phyloP scores from a whole-genome alignment of 1,140 invertebrate genomes.

The Globodera ellingtonae region DNA sequence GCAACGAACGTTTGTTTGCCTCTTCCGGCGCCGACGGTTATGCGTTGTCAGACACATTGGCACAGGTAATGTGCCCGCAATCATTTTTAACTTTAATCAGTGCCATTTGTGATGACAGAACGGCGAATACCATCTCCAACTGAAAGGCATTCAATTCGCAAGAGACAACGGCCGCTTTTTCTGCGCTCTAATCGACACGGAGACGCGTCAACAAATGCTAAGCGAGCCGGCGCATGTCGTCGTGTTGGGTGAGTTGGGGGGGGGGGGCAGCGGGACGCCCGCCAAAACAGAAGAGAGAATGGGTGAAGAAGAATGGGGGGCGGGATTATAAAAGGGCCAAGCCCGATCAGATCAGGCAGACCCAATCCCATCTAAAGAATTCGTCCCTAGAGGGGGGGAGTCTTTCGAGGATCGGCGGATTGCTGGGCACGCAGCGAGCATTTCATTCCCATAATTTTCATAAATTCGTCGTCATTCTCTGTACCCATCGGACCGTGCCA shows the following conservation, averaged over 20 bases:
- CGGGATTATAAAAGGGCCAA: background rate
- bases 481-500: constrained; percentile 6
- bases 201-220: constrained; percentile 33
- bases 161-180: constrained; percentile 49
- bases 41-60: constrained; percentile 15
- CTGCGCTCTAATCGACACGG: constrained; percentile 37
- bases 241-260: constrained; percentile 41
- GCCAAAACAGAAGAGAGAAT: background rate
- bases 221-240: constrained; percentile 42
- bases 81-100: background rate
- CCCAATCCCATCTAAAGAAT: background rate
- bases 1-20: constrained; percentile 10
- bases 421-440: too few relatives aligned
- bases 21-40: constrained; percentile 16
- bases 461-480: constrained; percentile 3
- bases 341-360: background rate
- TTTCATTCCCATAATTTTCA: background rate
- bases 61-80: background rate
- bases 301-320: background rate
- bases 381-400: too few relatives aligned
- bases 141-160: constrained; percentile 39
- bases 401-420: too few relatives aligned
- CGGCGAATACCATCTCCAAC: constrained; percentile 42
- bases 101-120: background rate
- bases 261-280: background rate